Evolutionary conservation across 2,888 invertebrate genomes (phyloP).

Genomic region (Schrankia costaestrigalis): DNA sequence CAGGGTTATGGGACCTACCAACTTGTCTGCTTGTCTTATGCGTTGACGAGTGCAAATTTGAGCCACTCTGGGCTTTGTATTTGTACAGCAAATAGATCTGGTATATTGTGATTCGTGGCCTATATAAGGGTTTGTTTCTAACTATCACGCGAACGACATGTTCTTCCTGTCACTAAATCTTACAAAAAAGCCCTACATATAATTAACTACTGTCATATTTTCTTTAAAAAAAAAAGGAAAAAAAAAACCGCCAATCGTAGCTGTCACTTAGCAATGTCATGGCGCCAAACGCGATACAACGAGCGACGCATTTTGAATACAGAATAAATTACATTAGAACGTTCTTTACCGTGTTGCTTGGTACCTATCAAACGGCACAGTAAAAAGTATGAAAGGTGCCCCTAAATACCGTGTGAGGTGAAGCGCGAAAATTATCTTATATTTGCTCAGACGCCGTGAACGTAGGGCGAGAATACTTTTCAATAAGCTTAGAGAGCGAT

Average conservation of each 20-base stretch:
- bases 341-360: constrained; percentile 40
- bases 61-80: too few species aligned
- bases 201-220: too few species aligned
- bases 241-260: constrained; percentile 31
- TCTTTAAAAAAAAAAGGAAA: constrained; percentile 6
- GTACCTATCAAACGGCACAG: constrained; percentile 66
- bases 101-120: too few species aligned
- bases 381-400: constrained; percentile 79
- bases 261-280: constrained; percentile 19
- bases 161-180: too few species aligned
- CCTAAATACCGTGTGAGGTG: constrained; percentile 79
- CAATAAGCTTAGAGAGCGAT: constrained; percentile 79
- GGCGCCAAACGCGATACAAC: constrained; percentile 26
- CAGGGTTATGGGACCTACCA: too few species aligned
- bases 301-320: constrained; percentile 61
- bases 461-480: constrained; percentile 79
- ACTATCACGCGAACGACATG: too few species aligned
- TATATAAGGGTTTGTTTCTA: too few species aligned
- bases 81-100: too few species aligned
- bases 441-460: constrained; percentile 80
- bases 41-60: too few species aligned
- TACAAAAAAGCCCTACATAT: too few species aligned
- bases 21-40: too few species aligned
- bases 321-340: constrained; percentile 75
- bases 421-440: constrained; percentile 80